Percentiles rank a stretch among this genome's conserved stretches.
These are phyloP conservation scores for Tangara arthus DNA, from an alignment of 2,797 vertebrate species.

Conservation along the genomic window DNA sequence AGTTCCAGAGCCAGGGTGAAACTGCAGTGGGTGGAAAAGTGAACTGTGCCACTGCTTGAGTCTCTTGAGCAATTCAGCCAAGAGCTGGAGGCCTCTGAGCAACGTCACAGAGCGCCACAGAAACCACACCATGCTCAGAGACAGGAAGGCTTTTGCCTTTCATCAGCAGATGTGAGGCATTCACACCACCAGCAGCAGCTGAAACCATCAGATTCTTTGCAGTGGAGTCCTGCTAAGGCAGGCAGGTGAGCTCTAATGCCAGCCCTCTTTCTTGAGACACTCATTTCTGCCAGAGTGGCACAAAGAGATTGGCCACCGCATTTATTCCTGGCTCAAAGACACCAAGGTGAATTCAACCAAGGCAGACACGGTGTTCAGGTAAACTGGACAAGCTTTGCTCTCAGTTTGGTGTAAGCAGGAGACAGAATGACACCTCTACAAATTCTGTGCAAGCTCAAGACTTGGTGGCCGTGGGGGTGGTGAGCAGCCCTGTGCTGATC, in stretches of 20 bases:
- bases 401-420: neutral
- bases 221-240: neutral
- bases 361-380: neutral
- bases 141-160: neutral
- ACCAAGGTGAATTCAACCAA: accelerated
- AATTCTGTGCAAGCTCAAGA: neutral
- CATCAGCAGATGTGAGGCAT: neutral
- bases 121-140: neutral
- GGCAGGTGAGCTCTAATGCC: neutral
- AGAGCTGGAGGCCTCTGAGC: neutral
- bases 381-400: neutral
- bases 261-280: neutral
- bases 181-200: neutral
- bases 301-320: accelerated
- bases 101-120: neutral
- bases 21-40: neutral
- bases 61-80: neutral
- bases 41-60: neutral
- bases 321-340: neutral
- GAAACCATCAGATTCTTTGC: neutral
- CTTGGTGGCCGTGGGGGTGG: neutral
- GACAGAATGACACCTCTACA: neutral
- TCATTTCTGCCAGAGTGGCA: neutral
- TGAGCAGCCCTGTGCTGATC: neutral
- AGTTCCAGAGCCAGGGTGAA: neutral